Conservation (phyloP, 1,140 invertebrate species). For the Drosophila arawakana region DNA sequence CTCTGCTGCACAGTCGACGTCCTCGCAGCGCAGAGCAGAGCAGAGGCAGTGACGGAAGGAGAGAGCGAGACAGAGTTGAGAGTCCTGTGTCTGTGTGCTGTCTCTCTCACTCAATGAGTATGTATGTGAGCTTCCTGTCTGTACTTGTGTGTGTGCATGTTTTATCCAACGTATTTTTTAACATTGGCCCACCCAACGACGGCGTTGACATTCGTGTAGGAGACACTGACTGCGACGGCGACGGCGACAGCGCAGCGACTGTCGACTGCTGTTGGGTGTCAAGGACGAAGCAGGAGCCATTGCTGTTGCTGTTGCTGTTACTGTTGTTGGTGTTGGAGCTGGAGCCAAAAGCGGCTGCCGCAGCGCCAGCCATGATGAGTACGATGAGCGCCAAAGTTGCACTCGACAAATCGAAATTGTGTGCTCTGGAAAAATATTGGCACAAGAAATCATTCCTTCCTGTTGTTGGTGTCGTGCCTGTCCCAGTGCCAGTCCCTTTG, state of each 20-base stretch:
- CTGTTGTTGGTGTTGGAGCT: constrained; percentile 27
- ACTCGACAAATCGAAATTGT: constrained; percentile 85
- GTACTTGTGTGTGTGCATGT: constrained; percentile 47
- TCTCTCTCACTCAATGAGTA: constrained; percentile 8
- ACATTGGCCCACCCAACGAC: constrained; percentile 41
- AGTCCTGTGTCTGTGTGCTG: constrained; percentile 41
- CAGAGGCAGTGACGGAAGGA: background rate
- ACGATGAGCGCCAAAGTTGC: constrained; percentile 83
- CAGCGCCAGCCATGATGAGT: constrained; percentile 72
- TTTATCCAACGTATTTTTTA: constrained; percentile 57
- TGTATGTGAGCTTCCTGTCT: constrained; percentile 26
- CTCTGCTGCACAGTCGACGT: constrained; percentile 8
- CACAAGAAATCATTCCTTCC: constrained; percentile 84
- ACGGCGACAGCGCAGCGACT: constrained; percentile 31
- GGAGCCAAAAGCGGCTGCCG: constrained; percentile 61
- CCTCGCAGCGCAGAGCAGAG: constrained; percentile 2
- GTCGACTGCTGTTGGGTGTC: constrained; percentile 59
- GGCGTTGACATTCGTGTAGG: constrained; percentile 77
- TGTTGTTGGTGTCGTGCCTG: constrained; percentile 75
- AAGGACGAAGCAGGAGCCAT: constrained; percentile 68
- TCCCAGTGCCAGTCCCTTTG: background rate
- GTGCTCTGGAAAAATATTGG: constrained; percentile 84
- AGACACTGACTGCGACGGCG: constrained; percentile 61
- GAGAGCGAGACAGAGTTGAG: background rate
- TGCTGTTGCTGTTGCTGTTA: constrained; percentile 24